Conservation (phyloP, 2,113 vertebrate species). For the Protomyctophum bolini region DNA sequence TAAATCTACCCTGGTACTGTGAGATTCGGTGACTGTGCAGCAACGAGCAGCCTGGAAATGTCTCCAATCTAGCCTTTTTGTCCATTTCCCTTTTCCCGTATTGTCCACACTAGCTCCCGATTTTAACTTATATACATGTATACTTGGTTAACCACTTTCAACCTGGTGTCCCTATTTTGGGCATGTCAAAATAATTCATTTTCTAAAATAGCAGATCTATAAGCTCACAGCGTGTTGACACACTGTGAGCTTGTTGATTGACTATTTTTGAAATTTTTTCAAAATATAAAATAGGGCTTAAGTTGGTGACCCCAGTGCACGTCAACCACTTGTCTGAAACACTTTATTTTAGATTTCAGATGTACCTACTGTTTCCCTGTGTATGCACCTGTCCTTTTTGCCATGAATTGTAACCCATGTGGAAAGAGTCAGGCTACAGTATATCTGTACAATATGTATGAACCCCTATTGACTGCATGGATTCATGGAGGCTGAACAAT, state of each 20-base stretch:
- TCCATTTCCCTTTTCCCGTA: constrained; percentile 30
- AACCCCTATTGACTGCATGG: constrained; percentile 70
- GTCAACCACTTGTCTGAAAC: no score
- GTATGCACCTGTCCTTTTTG: constrained; percentile 7
- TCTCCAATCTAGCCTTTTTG: constrained; percentile 18
- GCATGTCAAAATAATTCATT: no score
- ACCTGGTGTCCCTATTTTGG: no score
- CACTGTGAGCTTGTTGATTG: no score
- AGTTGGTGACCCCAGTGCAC: no score
- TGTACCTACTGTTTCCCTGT: constrained; percentile 5
- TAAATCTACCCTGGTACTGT: not conserved
- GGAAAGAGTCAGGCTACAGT: constrained; percentile 41
- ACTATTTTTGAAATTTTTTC: no score
- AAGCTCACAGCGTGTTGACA: no score
- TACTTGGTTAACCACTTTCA: constrained; percentile 23
- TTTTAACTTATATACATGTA: constrained; percentile 30
- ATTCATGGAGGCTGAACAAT: constrained; percentile 53
- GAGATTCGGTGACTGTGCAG: constrained; percentile 13
- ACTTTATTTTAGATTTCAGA: not conserved
- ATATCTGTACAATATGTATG: constrained; percentile 56
- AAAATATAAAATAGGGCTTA: no score
- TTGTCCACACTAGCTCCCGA: not conserved
- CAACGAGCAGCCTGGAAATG: constrained; percentile 32
- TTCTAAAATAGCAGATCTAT: no score
- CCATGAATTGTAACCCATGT: constrained; percentile 42